These are phyloP conservation scores for Oscheius myriophilus DNA, from an alignment of 2,888 invertebrate species.

Conservation along the genomic window DNA sequence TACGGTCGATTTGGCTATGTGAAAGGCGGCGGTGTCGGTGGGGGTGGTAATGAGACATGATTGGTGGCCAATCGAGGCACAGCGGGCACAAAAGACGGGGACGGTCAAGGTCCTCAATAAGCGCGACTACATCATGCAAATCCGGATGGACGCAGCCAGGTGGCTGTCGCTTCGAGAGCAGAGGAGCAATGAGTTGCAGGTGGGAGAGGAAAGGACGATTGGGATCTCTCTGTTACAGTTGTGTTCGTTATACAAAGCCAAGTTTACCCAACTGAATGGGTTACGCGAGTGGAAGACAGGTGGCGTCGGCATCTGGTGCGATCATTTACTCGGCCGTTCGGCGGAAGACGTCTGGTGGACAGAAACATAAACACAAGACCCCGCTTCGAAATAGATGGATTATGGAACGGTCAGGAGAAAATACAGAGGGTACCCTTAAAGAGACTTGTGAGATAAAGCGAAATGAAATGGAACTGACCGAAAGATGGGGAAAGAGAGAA, in stretches of 20 bases:
- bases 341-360: conserved; percentile 5
- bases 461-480: no score
- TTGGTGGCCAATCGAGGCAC: conserved; percentile 6
- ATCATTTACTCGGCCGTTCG: conserved; percentile 16
- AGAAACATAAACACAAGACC: conserved; percentile 8
- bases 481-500: neutral
- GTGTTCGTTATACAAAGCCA: neutral
- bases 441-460: no score
- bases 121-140: no score
- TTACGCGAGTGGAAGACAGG: neutral
- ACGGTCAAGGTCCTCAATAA: conserved; percentile 23
- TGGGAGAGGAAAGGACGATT: neutral
- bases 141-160: neutral
- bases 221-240: neutral
- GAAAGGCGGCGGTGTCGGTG: conserved; percentile 15
- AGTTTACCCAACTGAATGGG: neutral
- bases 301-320: conserved; percentile 12
- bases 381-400: no score
- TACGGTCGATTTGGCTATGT: neutral
- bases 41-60: conserved; percentile 18
- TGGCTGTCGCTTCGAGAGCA: conserved; percentile 26
- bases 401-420: no score
- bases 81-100: neutral
- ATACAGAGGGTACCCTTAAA: no score
- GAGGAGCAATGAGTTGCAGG: conserved; percentile 7